Percentiles rank a stretch among this genome's conserved stretches.
These are phyloP conservation scores for Enteromius treurensis DNA, from an alignment of 2,797 vertebrate species.

Conservation along the genomic window DNA sequence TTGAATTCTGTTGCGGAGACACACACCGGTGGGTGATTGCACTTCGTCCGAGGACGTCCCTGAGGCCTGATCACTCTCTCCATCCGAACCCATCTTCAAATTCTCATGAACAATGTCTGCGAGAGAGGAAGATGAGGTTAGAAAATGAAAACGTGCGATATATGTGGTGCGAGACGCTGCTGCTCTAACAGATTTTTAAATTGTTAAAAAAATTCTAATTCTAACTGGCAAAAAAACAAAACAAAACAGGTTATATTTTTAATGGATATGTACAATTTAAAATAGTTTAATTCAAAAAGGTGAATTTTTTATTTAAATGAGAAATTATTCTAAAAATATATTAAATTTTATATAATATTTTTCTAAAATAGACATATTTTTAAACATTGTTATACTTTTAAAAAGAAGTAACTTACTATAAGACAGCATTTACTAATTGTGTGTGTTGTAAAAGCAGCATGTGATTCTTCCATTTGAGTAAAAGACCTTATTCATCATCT, in stretches of 20 bases:
- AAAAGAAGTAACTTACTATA: background rate
- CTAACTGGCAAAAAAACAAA: no score
- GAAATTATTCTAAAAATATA: background rate
- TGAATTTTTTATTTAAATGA: background rate
- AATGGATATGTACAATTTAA: background rate
- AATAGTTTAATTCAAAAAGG: background rate
- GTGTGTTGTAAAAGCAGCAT: no score
- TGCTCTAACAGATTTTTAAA: background rate
- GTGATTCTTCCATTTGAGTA: conserved; percentile 43
- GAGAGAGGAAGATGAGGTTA: background rate
- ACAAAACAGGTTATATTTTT: background rate
- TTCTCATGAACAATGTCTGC: conserved; percentile 98
- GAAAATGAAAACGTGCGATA: background rate
- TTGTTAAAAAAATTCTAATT: no score
- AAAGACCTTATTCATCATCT: conserved; percentile 13
- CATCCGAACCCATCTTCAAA: conserved; percentile 98
- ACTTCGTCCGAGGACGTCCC: conserved; percentile 99
- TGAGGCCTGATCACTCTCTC: conserved; percentile 97
- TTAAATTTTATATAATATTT: no score
- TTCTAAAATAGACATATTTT: no score
- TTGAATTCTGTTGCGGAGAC: conserved; percentile 90
- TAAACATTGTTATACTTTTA: background rate
- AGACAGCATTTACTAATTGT: background rate
- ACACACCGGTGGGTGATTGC: conserved; percentile 96
- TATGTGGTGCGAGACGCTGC: background rate